Conservation (phyloP, 2,113 vertebrate species). For the Lathamus discolor region DNA sequence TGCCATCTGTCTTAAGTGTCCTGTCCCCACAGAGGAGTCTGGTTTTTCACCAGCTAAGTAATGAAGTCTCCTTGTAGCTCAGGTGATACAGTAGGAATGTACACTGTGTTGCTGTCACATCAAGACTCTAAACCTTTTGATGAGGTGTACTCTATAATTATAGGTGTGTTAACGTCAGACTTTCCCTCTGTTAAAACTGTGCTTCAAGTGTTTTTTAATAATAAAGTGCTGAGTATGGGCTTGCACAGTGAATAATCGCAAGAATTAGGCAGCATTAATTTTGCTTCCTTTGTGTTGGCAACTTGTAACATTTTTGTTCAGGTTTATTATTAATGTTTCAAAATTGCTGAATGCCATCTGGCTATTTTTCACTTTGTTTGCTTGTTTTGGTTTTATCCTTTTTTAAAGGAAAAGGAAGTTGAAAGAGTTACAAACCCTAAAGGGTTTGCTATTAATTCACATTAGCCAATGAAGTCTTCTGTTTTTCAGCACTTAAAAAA, state of each 20-base stretch:
- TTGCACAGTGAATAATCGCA: not conserved
- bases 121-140: not conserved
- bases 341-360: not conserved
- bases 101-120: not conserved
- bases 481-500: not conserved
- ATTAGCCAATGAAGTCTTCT: not conserved
- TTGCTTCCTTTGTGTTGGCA: not conserved
- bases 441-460: not conserved
- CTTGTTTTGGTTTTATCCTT: not conserved
- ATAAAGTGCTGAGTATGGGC: not conserved
- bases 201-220: not conserved
- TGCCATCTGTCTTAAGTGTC: not conserved
- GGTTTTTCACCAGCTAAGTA: not conserved
- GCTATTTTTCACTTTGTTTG: not conserved
- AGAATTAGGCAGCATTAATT: not conserved
- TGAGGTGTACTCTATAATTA: not conserved
- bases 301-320: not conserved
- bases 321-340: not conserved
- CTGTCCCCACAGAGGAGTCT: not conserved
- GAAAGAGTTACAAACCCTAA: not conserved
- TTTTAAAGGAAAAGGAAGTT: not conserved
- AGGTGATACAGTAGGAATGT: not conserved
- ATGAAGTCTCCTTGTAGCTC: not conserved
- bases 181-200: not conserved
- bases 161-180: not conserved